phyloP scores from a whole-genome alignment of 1,140 invertebrate species.

The Mercenaria mercenaria region DNA sequence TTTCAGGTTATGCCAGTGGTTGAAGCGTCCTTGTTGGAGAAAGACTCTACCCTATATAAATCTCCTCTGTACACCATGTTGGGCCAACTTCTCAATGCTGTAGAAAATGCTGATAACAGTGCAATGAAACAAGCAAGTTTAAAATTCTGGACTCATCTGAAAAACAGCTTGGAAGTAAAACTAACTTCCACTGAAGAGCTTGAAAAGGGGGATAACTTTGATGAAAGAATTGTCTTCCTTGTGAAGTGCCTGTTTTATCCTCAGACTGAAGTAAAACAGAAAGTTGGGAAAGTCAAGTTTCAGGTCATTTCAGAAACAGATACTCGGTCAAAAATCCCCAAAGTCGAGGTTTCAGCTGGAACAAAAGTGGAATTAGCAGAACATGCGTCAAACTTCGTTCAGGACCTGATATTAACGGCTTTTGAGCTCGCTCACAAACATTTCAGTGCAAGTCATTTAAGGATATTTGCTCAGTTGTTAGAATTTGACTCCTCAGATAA shows the following conservation, averaged over 20 bases:
- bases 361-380: conserved; percentile 8
- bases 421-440: conserved; percentile 71
- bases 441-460: conserved; percentile 52
- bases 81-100: conserved; percentile 65
- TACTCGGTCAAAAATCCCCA: not conserved
- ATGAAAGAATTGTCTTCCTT: conserved; percentile 66
- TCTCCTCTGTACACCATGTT: conserved; percentile 74
- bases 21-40: conserved; percentile 77
- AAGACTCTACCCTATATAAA: conserved; percentile 72
- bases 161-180: conserved; percentile 62
- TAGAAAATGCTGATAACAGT: conserved; percentile 59
- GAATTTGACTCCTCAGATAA: conserved; percentile 70
- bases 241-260: conserved; percentile 70
- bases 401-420: conserved; percentile 65
- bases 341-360: conserved; percentile 18
- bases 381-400: conserved; percentile 58
- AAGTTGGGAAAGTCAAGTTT: conserved; percentile 70
- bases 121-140: not conserved
- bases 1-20: conserved; percentile 80
- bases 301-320: not conserved
- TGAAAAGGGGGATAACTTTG: conserved; percentile 58
- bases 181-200: conserved; percentile 32
- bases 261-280: conserved; percentile 48
- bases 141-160: conserved; percentile 73
- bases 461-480: conserved; percentile 72